Conservation (phyloP, 2,888 invertebrate genomes). For the Perizoma flavofasciatum region DNA sequence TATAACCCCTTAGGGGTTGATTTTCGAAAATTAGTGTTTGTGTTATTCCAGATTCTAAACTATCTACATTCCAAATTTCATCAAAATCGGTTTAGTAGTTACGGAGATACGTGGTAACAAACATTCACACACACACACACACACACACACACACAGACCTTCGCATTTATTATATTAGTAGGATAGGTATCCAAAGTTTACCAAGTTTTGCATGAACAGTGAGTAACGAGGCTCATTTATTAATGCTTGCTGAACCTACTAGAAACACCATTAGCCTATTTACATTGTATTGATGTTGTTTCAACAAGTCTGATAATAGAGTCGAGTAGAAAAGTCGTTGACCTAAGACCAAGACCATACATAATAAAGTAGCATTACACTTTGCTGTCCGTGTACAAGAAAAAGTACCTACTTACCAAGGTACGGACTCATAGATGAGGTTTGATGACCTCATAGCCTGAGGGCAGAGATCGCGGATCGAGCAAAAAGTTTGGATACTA, state of each 20-base stretch:
- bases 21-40: too few species aligned
- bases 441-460: conserved; percentile 13
- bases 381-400: conserved; percentile 2
- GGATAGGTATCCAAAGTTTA: not conserved
- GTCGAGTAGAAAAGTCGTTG: conserved; percentile 8
- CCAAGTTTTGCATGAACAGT: not conserved
- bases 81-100: too few species aligned
- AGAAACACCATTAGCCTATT: conserved; percentile 1
- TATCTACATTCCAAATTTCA: too few species aligned
- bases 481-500: too few species aligned
- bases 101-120: too few species aligned
- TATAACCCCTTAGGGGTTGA: too few species aligned
- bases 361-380: not conserved
- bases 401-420: not conserved
- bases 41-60: too few species aligned
- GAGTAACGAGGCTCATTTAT: not conserved
- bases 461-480: not conserved
- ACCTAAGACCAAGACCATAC: conserved; percentile 7
- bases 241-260: not conserved
- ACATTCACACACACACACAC: too few species aligned
- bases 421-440: not conserved
- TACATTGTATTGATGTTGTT: conserved; percentile 13
- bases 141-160: too few species aligned
- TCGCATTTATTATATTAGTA: too few species aligned
- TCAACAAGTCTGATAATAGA: conserved; percentile 6